phyloP scores from a whole-genome alignment of 2,888 invertebrate genomes.

The Conomelus anceps region DNA sequence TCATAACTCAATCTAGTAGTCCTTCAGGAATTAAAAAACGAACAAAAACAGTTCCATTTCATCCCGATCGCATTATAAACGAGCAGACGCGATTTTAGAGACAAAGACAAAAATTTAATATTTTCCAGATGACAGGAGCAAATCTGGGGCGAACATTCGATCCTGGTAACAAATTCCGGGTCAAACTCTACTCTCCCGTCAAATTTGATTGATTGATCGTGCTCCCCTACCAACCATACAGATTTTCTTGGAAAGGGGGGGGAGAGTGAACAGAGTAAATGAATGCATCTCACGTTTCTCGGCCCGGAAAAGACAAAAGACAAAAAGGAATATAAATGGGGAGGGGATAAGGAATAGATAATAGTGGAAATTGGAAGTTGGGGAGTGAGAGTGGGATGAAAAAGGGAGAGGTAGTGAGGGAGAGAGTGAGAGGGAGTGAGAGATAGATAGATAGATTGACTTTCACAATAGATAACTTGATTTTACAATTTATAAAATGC shows the following conservation, averaged over 20 bases:
- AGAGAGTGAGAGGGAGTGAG: too few species aligned
- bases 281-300: neutral
- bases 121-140: neutral
- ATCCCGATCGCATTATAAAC: neutral
- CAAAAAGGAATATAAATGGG: neutral
- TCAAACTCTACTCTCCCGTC: neutral
- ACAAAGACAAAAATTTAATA: neutral
- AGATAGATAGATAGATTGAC: too few species aligned
- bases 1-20: too few species aligned
- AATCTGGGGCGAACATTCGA: neutral
- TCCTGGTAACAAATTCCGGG: neutral
- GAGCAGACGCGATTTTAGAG: neutral
- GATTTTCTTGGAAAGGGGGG: too few species aligned
- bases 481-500: too few species aligned
- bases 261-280: neutral
- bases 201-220: neutral
- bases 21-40: neutral
- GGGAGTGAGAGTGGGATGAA: too few species aligned
- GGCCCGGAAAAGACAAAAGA: too few species aligned
- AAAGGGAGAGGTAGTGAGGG: too few species aligned
- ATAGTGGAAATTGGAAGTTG: neutral
- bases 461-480: too few species aligned
- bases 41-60: neutral
- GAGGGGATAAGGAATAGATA: neutral
- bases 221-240: neutral